Evolutionary conservation across 2,888 invertebrate species (phyloP), one percentile per base, ranked within the genome.

Genomic region (Apoda limacodes): DNA sequence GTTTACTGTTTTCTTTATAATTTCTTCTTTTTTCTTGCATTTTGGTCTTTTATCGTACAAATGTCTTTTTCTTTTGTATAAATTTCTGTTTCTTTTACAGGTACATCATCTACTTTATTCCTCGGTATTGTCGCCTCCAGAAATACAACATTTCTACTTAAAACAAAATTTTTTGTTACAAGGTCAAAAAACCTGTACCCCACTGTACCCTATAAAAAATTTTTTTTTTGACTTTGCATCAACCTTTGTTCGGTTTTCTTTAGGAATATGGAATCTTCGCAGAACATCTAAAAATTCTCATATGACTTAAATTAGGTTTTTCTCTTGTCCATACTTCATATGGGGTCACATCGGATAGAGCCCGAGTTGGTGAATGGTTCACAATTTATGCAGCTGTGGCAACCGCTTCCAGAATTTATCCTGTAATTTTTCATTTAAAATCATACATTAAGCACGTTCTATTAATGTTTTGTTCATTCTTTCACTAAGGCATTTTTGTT

Each of bases 201-300:
- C 25, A 42, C 17, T 38, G 32, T 65, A 62, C 4, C 63, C 65
- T 4, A 62, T 40, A 22, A 62, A 50, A 4, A 51, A 40, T 9
- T 45, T 30, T 29, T 43, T 32, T 10, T 35, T 27, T 17, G 50
- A 44, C 53, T 30, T 46, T 30, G 9, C 39, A 39, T 28, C 65
- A 66, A 50, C 68, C 64, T 27, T 54, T 36, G 30, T 44, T 43
- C 9, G 64, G 26, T 13, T 54, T 40, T 22, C 34, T 28, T 5
- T 65, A 10, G 28, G 22, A 3, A 28, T 9, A 13, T 22, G 28
- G n/a, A n/a, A 22, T 14, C 35, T 35, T 38, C 1, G 22, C 35
- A 9, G 17, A 14, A 22, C 13, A 35, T 2, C 35, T 32, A 28
- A 40, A 38, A 7, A 38, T 29, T 19, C 25, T 33, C 17, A 38